A percentile compares a stretch with the other conserved stretches of the same genome.
phyloP scores from a whole-genome alignment of 1,140 invertebrate species.

The Pteromalus puparum region DNA sequence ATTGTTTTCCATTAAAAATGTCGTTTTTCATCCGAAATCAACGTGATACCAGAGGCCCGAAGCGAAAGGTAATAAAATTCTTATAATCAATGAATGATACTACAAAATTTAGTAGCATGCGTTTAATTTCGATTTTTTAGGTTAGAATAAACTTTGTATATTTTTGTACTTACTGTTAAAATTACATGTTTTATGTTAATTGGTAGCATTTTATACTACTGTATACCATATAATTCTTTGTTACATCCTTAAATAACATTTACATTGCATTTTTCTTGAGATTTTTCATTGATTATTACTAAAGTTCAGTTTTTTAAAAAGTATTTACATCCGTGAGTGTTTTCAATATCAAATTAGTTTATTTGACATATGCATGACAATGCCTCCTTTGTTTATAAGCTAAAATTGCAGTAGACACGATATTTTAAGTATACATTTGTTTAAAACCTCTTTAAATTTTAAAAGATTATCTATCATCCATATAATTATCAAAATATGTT shows the following conservation, averaged over 20 bases:
- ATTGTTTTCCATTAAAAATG: conserved; percentile 54
- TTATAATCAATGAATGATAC: neutral
- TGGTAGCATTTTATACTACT: neutral
- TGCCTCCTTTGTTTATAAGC: too few relatives aligned
- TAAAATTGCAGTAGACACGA: too few relatives aligned
- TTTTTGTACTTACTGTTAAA: conserved; percentile 35
- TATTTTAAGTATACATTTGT: too few relatives aligned
- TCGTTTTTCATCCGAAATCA: conserved; percentile 67
- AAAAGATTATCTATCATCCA: neutral
- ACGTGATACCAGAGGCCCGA: conserved; percentile 49
- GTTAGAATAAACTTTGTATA: conserved; percentile 50
- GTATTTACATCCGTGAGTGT: too few relatives aligned
- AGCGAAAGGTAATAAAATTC: conserved; percentile 63
- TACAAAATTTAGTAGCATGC: neutral
- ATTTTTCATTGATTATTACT: too few relatives aligned
- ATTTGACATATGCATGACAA: too few relatives aligned
- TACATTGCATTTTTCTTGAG: too few relatives aligned
- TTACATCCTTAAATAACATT: too few relatives aligned
- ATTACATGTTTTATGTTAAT: conserved; percentile 3
- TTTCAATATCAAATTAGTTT: too few relatives aligned
- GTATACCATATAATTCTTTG: neutral
- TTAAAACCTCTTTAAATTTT: too few relatives aligned
- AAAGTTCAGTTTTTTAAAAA: too few relatives aligned
- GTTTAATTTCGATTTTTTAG: conserved; percentile 40
- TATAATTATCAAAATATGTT: conserved; percentile 32